Evolutionary conservation across 2,113 vertebrate species (phyloP).

Genomic region (Mionectes macconnelli): DNA sequence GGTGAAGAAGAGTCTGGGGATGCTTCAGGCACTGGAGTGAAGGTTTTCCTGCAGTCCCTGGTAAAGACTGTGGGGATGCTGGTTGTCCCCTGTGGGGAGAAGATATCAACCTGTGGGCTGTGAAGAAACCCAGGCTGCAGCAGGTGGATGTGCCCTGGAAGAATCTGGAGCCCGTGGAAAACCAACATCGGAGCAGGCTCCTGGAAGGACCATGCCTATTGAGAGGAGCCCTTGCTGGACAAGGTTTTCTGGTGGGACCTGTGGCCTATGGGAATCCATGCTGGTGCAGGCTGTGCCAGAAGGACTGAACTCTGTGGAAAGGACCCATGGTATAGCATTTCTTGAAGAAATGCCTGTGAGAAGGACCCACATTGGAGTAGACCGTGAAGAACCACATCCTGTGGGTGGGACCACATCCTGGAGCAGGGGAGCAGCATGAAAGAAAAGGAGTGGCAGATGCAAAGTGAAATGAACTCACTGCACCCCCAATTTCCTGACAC

Average conservation of each 20-base stretch:
- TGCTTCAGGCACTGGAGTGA: neutral
- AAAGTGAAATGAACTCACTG: neutral
- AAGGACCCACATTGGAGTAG: neutral
- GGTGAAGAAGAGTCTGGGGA: rapidly evolving
- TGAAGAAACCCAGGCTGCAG: neutral
- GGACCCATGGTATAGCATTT: neutral
- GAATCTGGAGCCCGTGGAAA: neutral
- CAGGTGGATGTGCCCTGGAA: neutral
- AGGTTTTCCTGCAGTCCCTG: neutral
- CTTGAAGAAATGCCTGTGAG: neutral
- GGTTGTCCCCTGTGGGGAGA: neutral
- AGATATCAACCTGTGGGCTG: neutral
- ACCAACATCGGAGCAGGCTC: rapidly evolving
- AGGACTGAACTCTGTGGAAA: neutral
- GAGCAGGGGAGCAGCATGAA: neutral
- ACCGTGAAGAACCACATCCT: neutral
- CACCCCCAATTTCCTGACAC: neutral
- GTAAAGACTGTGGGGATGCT: neutral
- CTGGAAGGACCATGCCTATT: neutral
- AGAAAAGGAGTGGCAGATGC: neutral
- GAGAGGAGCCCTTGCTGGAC: neutral
- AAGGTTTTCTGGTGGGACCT: neutral
- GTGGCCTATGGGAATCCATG: rapidly evolving
- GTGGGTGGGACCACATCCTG: rapidly evolving
- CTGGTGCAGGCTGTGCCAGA: neutral